Evolutionary conservation across 2,797 vertebrate genomes (phyloP).

Genomic region (Ceyx erithaca): DNA sequence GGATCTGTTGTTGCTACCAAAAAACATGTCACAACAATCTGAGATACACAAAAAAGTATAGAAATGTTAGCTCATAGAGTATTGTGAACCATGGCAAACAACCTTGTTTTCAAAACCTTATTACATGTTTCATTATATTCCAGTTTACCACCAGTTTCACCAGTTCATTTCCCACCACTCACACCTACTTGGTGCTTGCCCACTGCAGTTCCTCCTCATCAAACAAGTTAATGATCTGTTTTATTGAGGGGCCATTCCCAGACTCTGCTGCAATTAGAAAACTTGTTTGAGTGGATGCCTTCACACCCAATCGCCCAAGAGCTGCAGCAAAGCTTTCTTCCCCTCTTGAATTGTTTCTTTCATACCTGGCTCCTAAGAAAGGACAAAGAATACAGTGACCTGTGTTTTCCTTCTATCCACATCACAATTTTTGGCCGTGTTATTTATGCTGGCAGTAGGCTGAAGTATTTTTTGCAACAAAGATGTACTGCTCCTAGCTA

Average conservation of each 20-base stretch:
- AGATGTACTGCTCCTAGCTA: neutral
- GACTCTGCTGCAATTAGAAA: neutral
- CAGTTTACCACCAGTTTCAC: neutral
- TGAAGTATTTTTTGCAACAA: neutral
- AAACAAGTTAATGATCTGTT: neutral
- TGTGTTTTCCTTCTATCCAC: neutral
- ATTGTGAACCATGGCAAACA: neutral
- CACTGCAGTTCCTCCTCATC: neutral
- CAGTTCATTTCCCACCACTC: neutral
- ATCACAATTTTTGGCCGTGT: neutral
- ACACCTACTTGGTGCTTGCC: neutral
- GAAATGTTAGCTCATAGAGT: neutral
- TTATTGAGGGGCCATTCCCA: neutral
- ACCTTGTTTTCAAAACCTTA: neutral
- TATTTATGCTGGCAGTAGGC: neutral
- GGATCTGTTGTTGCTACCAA: neutral
- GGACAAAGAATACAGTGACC: neutral
- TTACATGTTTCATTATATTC: neutral
- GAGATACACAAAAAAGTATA: neutral
- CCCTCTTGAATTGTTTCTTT: neutral
- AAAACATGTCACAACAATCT: neutral
- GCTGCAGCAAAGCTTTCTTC: neutral
- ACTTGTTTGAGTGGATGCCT: neutral
- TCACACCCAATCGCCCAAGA: accelerated
- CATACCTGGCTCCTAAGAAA: neutral